Base-by-base conservation (phyloP, 1,140 invertebrate species). In the Chrysomallon squamiferum region DNA sequence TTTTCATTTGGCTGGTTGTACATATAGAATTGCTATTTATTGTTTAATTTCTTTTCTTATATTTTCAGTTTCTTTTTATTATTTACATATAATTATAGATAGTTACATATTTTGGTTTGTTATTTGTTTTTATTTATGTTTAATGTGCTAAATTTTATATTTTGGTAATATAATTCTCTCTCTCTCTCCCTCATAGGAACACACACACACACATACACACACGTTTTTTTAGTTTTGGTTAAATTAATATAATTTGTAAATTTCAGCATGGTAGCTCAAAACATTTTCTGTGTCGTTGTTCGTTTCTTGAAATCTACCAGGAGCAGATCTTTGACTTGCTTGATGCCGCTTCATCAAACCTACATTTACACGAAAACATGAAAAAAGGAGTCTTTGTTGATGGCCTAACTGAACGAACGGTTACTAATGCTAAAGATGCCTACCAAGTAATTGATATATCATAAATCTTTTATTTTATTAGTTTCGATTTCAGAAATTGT, bases 271-370 rank as follows among this genome's bases (percentile, higher is more conserved):
- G 71, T 11, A 76, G 79, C 15, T 76, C 60, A 2, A 78, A 81
- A 54, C 74, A 83, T 65, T 86, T 84, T 59, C 60, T 83, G 32
- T 77, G 80, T 47, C 78, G 78, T 49, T 85, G 82, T 65, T 86
- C 85, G 3, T 88, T 88, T 69, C 74, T 88, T 29, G 87, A 88
- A 72, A 84, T 88, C 7, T 88, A 88, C 73, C 86, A 88, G 61
- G 87, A 88, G 60, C 82, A 86, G 41, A 72, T 88, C 2, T 86
- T 79, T 73, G 87, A 88, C 71, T 68, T 88, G 13, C 68, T 88
- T 13, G 83, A 84, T 29, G 70, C 84, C 7, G 72, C 78, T 0
- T 72, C 77, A 11, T 49, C 65, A 45, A 69, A 75, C n/a, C 73
- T 83, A 1, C 78, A 83, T 33, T 52, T 85, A 20, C 63, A 82